Evolutionary conservation across 1,140 invertebrate species (phyloP).

Genomic region (Cecropterus lyciades): DNA sequence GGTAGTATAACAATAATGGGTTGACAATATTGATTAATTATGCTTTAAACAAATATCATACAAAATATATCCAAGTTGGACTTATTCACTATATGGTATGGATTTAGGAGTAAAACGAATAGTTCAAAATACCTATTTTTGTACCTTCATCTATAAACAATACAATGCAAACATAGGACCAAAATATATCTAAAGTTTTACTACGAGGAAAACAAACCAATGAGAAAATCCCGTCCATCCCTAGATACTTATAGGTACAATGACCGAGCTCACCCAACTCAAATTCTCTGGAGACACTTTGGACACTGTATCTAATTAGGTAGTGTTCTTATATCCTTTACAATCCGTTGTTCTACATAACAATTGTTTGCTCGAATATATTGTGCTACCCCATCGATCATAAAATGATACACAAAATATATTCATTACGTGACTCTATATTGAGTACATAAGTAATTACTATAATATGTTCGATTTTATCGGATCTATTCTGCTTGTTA

Average conservation of each 20-base stretch:
- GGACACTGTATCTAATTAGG: slow-evolving; percentile 34
- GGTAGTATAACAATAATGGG: too few species aligned
- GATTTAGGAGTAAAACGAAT: too few species aligned
- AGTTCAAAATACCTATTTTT: too few species aligned
- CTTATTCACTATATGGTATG: too few species aligned
- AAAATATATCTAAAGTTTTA: slow-evolving; percentile 5
- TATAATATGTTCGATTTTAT: slow-evolving; percentile 22
- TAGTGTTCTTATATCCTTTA: slow-evolving; percentile 33
- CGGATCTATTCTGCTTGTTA: slow-evolving; percentile 19
- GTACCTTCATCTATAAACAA: too few species aligned
- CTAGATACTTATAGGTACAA: slow-evolving; percentile 15
- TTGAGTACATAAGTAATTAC: slow-evolving; percentile 7
- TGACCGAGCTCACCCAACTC: slow-evolving; percentile 33
- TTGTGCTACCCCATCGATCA: slow-evolving; percentile 21
- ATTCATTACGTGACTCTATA: slow-evolving; percentile 27
- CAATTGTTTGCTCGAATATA: slow-evolving; percentile 37
- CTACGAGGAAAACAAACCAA: slow-evolving; percentile 15
- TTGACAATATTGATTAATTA: too few species aligned
- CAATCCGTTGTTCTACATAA: slow-evolving; percentile 27
- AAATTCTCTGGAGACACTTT: slow-evolving; percentile 35
- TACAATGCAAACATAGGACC: background rate
- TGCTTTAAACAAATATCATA: too few species aligned
- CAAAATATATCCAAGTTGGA: too few species aligned
- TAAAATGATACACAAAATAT: slow-evolving; percentile 20
- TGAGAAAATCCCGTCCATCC: slow-evolving; percentile 12